Evolutionary conservation across 2,797 vertebrate species (phyloP).

Genomic region (Galago senegalensis): DNA sequence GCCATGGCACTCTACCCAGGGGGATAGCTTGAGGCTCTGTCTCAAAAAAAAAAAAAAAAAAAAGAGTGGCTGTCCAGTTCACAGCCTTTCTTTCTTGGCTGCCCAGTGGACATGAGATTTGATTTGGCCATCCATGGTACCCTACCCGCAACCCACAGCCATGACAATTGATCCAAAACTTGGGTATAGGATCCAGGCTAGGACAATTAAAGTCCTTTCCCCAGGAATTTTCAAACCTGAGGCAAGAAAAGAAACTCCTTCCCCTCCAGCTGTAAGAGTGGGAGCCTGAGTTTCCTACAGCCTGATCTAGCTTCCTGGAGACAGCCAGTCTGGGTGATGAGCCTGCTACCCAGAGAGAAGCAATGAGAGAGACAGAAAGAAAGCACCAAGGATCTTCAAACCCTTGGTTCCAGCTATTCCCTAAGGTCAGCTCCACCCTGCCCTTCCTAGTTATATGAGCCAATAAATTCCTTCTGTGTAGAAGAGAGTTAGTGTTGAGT

Average conservation of each 20-base stretch:
- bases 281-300: not conserved
- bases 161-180: not conserved
- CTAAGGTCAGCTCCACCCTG: not conserved
- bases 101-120: not conserved
- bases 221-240: not conserved
- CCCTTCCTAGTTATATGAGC: not conserved
- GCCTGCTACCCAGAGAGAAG: not conserved
- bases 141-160: not conserved
- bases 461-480: slow-evolving; percentile 15
- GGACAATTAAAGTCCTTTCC: not conserved
- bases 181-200: not conserved
- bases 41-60: too few relatives aligned
- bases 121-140: not conserved
- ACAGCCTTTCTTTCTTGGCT: not conserved
- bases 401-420: not conserved
- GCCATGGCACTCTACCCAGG: too few relatives aligned
- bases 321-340: not conserved
- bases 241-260: not conserved
- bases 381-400: not conserved
- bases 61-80: not conserved
- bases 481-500: not conserved
- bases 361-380: not conserved
- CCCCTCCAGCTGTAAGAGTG: not conserved
- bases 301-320: not conserved
- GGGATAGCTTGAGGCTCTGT: too few relatives aligned